Evolutionary conservation across 1,140 invertebrate genomes (phyloP), one percentile per base, ranked within the genome.

Genomic region (Mamestra configurata): DNA sequence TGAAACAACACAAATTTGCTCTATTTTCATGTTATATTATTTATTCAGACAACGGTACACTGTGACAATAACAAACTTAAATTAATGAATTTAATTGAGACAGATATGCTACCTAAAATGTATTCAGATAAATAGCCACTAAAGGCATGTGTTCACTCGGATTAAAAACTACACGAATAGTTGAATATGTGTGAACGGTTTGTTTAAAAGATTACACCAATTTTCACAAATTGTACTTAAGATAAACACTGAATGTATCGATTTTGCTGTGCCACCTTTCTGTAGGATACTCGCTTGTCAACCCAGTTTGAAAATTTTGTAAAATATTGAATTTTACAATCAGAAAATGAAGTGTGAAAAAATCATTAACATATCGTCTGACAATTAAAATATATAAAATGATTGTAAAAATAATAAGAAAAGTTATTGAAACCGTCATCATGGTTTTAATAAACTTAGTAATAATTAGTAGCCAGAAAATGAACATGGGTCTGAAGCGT

Each of bases 41-140:
- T 92, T 90, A 94, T 91, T 92, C 92, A 93, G 92, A 94, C 91
- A 94, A 94, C 90, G 92, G 90, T 94, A 93, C 91, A 92, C 88
- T 90, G 92, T 93, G 91, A 94, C 79, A 92, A 88, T 94, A 93
- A 94, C 91, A 89, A 94, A 94, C 90, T 93, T 94, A 94, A 93
- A 88, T 81, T 92, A 92, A 86, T 89, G 87, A 92, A 93, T 90
- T 86, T 86, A 88, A 87, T 90, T 84, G 88, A 91, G 85, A 86
- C 85, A 84, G 72, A 77, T 61, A 77, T 81, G 81, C 61, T 80
- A 76, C 70, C 80, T 78, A 75, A 64, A 89, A 89, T 89, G 86
- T 86, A 77, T 88, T 89, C 79, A 84, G 84, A 89, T 85, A 78
- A 89, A 88, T 81, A 84, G 85, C 77, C 84, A 85, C 88, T 92